Evolutionary conservation across 2,113 vertebrate species (phyloP).

Genomic region (Cricetomys ansorgei): DNA sequence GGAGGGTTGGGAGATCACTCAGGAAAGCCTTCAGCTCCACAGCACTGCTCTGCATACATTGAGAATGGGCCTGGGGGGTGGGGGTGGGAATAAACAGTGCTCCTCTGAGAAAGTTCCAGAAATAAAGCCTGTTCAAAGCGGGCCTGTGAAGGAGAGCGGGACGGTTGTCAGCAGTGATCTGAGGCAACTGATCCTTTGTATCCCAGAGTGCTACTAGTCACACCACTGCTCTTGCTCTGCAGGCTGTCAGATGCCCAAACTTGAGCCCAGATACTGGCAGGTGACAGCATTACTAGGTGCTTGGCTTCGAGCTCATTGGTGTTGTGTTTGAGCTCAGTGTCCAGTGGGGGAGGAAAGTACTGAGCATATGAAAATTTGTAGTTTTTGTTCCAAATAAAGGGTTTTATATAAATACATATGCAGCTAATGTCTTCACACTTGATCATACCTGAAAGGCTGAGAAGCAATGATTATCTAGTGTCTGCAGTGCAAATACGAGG

Average conservation of each 20-base stretch:
- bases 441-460: neutral
- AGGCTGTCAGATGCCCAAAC: neutral
- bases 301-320: neutral
- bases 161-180: neutral
- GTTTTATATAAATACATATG: neutral
- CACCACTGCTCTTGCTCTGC: neutral
- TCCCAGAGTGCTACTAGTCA: neutral
- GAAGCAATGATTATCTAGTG: neutral
- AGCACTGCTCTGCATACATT: neutral
- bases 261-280: neutral
- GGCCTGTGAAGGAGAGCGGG: neutral
- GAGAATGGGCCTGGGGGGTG: no score
- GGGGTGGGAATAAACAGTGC: no score
- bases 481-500: neutral
- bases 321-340: constrained; percentile 11
- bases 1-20: neutral
- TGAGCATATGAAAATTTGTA: neutral
- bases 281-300: neutral
- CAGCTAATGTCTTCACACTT: neutral
- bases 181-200: neutral
- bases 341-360: neutral
- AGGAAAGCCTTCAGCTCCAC: neutral
- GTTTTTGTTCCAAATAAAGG: neutral
- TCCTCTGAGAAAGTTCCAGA: neutral
- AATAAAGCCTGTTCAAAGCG: neutral